These are phyloP conservation scores for Chlamydotis undulata DNA, from an alignment of 2,113 vertebrate species.

Conservation along the genomic window DNA sequence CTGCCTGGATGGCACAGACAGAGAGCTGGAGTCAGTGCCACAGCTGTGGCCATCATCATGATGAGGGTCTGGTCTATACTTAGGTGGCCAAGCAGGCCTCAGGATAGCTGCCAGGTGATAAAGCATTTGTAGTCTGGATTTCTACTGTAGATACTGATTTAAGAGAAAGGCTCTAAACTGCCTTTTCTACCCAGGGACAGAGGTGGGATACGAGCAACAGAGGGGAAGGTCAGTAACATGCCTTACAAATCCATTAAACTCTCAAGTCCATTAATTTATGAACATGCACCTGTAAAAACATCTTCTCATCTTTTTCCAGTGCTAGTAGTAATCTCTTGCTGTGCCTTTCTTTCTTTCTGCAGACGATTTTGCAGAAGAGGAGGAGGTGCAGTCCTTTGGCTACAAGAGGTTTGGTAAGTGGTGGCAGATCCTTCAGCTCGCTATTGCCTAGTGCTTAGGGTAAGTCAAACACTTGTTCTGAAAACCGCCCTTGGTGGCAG, in stretches of 20 bases:
- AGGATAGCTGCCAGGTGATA: not conserved
- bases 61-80: not conserved
- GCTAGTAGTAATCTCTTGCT: not conserved
- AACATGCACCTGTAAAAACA: not conserved
- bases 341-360: constrained; percentile 61
- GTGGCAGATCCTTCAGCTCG: not conserved
- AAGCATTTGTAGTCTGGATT: not conserved
- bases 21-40: not conserved
- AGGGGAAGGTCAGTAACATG: not conserved
- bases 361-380: constrained; percentile 98
- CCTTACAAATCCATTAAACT: not conserved
- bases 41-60: not conserved
- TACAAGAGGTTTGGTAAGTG: constrained; percentile 98
- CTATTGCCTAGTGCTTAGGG: not conserved
- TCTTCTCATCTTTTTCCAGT: not conserved
- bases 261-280: not conserved
- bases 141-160: not conserved
- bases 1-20: fast-evolving
- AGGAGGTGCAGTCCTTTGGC: constrained; percentile 98
- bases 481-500: not conserved
- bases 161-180: not conserved
- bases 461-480: not conserved
- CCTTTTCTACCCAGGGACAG: not conserved
- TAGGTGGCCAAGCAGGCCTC: not conserved
- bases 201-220: not conserved